Evolutionary conservation across 2,888 invertebrate species (phyloP).

Genomic region (Hybos culiciformis): DNA sequence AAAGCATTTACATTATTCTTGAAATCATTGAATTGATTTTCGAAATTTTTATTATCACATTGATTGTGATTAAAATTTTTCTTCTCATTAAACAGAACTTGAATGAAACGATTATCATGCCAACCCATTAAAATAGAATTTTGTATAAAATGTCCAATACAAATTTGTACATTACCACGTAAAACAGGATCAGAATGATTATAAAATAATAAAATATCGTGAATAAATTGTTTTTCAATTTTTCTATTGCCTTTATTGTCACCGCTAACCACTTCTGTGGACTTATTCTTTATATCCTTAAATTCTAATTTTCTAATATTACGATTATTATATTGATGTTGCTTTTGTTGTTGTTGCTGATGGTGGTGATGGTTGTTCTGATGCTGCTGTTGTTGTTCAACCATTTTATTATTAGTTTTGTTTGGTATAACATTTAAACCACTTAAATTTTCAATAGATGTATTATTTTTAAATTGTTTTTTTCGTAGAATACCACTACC

Average conservation of each 20-base stretch:
- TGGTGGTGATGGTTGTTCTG: background rate
- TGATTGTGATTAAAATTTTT: background rate
- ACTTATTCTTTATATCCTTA: no score
- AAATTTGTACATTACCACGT: constrained; percentile 32
- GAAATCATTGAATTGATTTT: background rate
- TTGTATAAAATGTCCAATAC: constrained; percentile 32
- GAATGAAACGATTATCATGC: constrained; percentile 8
- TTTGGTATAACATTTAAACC: no score
- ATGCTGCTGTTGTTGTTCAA: background rate
- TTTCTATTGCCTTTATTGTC: background rate
- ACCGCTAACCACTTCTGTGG: no score
- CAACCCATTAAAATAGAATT: constrained; percentile 17
- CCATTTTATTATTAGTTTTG: no score
- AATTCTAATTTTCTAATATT: no score
- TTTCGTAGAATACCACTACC: no score
- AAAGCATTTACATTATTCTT: constrained; percentile 13
- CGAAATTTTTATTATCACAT: background rate
- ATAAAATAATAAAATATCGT: constrained; percentile 30
- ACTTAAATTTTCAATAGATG: no score
- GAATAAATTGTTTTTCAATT: constrained; percentile 15
- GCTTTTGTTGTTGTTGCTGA: no score
- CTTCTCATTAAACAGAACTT: background rate
- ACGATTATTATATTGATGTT: no score
- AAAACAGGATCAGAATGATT: constrained; percentile 33
- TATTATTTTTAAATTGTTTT: no score